These are phyloP conservation scores for Thaleichthys pacificus DNA, from an alignment of 2,797 vertebrate species.

Conservation along the genomic window DNA sequence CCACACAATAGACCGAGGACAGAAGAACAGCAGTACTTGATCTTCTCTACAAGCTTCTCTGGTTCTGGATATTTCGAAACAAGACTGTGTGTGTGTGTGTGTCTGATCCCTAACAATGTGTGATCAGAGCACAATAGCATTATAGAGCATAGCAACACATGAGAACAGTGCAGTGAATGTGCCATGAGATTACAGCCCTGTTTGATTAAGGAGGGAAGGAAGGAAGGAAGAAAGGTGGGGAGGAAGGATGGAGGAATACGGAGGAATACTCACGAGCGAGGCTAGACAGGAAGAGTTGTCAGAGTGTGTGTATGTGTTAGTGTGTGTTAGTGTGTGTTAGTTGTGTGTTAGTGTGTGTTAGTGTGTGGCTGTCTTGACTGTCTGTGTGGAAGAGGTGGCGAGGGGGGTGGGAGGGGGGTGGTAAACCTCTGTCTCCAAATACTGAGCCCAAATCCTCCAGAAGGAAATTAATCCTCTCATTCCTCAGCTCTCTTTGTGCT, in stretches of 20 bases:
- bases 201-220: conserved; percentile 1
- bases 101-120: not conserved
- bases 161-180: conserved; percentile 6
- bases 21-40: not conserved
- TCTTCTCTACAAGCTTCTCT: not conserved
- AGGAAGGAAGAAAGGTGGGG: not conserved
- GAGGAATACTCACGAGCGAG: not conserved
- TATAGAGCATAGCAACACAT: conserved; percentile 1
- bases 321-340: not conserved
- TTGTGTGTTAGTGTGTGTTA: conserved; percentile 1
- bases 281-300: not conserved
- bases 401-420: not conserved
- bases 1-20: no score
- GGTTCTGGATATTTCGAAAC: not conserved
- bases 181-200: conserved; percentile 11
- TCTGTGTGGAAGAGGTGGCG: not conserved
- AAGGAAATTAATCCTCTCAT: conserved; percentile 66
- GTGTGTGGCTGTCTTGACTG: conserved; percentile 3
- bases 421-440: conserved; percentile 61
- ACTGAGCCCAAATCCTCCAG: conserved; percentile 54
- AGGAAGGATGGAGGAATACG: conserved; percentile 7
- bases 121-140: conserved; percentile 14
- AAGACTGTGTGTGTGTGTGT: not conserved
- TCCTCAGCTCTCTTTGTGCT: conserved; percentile 55
- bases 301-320: not conserved